Evolutionary conservation across 2,797 vertebrate species (phyloP).

Genomic region (Echiichthys vipera): DNA sequence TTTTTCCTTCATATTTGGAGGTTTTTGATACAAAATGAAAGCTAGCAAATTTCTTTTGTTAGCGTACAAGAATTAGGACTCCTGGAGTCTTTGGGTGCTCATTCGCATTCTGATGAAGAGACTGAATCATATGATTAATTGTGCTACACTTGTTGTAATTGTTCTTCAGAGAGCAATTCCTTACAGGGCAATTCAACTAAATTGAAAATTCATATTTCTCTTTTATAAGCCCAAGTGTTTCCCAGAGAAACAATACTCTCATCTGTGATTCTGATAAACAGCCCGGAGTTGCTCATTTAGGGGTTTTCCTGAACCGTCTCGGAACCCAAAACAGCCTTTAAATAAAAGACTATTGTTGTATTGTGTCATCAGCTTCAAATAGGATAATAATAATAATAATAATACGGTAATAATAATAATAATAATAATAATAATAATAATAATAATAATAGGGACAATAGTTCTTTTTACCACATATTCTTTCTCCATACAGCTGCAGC

Average conservation of each 20-base stretch:
- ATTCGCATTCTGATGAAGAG: conserved; percentile 24
- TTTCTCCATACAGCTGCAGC: conserved; percentile 15
- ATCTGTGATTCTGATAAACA: conserved; percentile 48
- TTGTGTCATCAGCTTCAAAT: conserved; percentile 21
- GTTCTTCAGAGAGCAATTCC: conserved; percentile 41
- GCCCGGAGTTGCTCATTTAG: conserved; percentile 17
- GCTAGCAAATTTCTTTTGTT: conserved; percentile 15
- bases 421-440: too few species aligned
- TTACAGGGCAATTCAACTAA: conserved; percentile 3
- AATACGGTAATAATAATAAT: too few species aligned
- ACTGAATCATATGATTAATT: conserved; percentile 50
- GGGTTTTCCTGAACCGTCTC: conserved; percentile 19
- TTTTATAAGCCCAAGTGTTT: conserved; percentile 27
- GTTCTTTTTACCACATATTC: conserved; percentile 7
- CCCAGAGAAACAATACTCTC: conserved; percentile 27
- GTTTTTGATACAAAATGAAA: conserved; percentile 34
- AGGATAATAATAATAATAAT: too few species aligned
- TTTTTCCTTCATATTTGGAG: conserved; percentile 9
- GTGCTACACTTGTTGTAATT: conserved; percentile 39
- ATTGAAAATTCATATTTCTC: conserved; percentile 26
- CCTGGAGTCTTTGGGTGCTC: conserved; percentile 22
- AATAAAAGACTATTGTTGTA: conserved; percentile 19
- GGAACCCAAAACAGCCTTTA: conserved; percentile 22
- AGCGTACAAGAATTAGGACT: conserved; percentile 1
- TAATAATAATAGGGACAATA: too few species aligned